These are phyloP conservation scores for Puntigrus tetrazona DNA, from an alignment of 2,113 vertebrate genomes.

Conservation along the genomic window DNA sequence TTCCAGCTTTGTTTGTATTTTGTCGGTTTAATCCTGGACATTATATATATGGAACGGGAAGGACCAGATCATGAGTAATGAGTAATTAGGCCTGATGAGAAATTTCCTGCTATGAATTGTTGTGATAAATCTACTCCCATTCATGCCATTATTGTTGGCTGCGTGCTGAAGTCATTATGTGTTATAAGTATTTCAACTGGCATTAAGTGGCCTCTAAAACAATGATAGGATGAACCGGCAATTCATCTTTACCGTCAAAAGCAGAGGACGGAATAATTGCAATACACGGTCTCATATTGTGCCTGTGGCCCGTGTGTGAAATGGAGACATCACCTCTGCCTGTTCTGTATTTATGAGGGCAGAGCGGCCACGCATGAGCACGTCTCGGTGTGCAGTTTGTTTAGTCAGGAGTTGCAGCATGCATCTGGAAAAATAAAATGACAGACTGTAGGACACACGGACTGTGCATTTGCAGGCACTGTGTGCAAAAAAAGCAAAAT, in stretches of 20 bases:
- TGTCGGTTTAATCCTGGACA: neutral
- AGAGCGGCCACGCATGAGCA: constrained; percentile 21
- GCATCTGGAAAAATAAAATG: neutral
- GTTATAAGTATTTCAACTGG: constrained; percentile 73
- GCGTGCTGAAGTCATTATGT: constrained; percentile 88
- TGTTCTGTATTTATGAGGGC: constrained; percentile 49
- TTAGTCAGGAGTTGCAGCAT: constrained; percentile 16
- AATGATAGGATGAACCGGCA: constrained; percentile 8
- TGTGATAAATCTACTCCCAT: constrained; percentile 89
- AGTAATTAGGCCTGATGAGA: constrained; percentile 80
- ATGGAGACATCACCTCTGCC: constrained; percentile 52
- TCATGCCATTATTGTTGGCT: constrained; percentile 86
- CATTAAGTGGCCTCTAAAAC: constrained; percentile 16
- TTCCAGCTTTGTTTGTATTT: neutral
- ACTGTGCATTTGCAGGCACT: neutral
- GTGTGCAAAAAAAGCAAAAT: neutral
- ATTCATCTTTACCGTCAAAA: constrained; percentile 33
- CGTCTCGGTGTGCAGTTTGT: constrained; percentile 9
- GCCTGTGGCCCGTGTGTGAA: constrained; percentile 36
- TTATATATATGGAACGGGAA: constrained; percentile 17
- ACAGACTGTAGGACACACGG: neutral
- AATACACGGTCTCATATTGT: constrained; percentile 15
- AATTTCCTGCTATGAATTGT: constrained; percentile 86
- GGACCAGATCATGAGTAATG: constrained; percentile 54
- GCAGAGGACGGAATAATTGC: constrained; percentile 24